Evolutionary conservation across 2,888 invertebrate genomes (phyloP), one percentile per base, ranked within the genome.

Genomic region (Chloroclysta siterata): DNA sequence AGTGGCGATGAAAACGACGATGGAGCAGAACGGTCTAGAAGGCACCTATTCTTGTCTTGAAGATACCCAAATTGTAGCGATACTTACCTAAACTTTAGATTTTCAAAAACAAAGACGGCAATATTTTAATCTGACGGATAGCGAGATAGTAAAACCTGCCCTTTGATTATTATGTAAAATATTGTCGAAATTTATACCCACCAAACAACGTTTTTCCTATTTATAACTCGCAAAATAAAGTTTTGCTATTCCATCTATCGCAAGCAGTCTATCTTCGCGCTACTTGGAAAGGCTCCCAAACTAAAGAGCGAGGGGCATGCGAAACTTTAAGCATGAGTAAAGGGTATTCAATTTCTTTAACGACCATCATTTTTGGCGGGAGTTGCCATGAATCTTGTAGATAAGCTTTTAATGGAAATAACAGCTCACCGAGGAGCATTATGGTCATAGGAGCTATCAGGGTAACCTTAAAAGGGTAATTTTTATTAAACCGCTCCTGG

Each of bases 341-440:
- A 82, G 82, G 82, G 81, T 84, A 84, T 87, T 88, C 87, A 87
- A 85, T 88, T 88, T 84, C 85, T 87, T 84, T 86, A 87, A 88
- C 85, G 86, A 84, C 87, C 82, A 83, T 87, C 83, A 87, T 87
- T 86, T 86, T 88, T 84, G 84, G 72, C 81, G 81, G 76, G 76
- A 72, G 79, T 73, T 70, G 83, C 82, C 81, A 89, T 89, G 87
- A 88, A 89, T 89, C 87, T 88, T 81, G 72, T 81, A 88, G 89
- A 90, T 89, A 89, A 88, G 80, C 82, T 82, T 84, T 86, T 88
- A 87, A 89, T 88, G 86, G 85, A 84, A 86, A 88, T 88, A 87
- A 83, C 78, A 85, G 82, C 79, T 78, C 82, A 77, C 73, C 76
- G 71, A 74, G 76, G 80, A 82, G 78, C 85, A 84, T 84, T 82